Base-by-base conservation (phyloP, 1,140 invertebrate species). In the Varroa destructor region DNA sequence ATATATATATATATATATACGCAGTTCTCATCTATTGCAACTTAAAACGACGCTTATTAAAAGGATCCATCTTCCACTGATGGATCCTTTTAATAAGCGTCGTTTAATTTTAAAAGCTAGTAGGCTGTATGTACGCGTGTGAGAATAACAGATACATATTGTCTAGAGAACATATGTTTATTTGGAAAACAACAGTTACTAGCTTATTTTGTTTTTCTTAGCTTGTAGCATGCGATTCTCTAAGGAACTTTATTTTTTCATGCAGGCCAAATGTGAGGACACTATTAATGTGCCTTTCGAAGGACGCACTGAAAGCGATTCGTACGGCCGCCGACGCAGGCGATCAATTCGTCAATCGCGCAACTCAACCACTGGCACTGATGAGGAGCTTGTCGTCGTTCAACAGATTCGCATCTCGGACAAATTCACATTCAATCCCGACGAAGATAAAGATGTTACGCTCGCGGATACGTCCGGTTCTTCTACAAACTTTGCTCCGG, bases 371-470 rank as follows among this genome's bases (percentile, higher is more conserved):
- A 51, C 46, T 51, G 61, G 56, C 40, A 73, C 75, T 43, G 71
- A 74, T 12, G 89, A 92, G 76, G 88, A 92, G 78, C 85, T 93
- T 77, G 84, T 93, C 10, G 83, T 94, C 42, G 89, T 91, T 25
- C 88, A 93, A 77, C 88, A 88, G 43, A 93, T 94, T 77, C 89
- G 91, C 79, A 93, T 94, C 77, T 90, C 88, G 36, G 91, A 94
- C 80, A 91, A 91, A 77, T 93, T 93, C 75, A 75, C 78, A 71
- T 82, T 81, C 67, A 73, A 77, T 6, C 75, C 73, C 40, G 71
- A 75, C n/a, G 76, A 73, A 14, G 67, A 64, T 71, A 74, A 67
- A 10, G 72, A 74, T 51, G 73, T 0, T 72, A 76, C 43, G 56
- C 71, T 72, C 10, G 55, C 51, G 56, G 72, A 51, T 55, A 71